Conservation (phyloP, 64 coral and sea anemone species). For the Exaiptasia diaphana region DNA sequence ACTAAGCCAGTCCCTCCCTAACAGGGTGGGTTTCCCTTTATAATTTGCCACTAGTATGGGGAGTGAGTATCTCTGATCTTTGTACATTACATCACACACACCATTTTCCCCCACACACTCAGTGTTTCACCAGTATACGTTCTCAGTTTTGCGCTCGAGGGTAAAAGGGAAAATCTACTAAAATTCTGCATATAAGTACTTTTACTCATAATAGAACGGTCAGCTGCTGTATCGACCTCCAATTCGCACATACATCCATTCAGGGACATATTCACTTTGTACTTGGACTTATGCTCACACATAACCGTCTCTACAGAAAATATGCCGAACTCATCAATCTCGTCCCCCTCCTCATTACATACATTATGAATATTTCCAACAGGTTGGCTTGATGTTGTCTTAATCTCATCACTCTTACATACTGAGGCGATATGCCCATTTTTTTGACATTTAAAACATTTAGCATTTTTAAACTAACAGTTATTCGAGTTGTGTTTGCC, state of each 20-base stretch:
- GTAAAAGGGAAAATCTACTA: slow-evolving; percentile 3
- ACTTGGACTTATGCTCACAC: slow-evolving; percentile 6
- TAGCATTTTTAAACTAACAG: slow-evolving; percentile 59
- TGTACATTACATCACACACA: slow-evolving; percentile 37
- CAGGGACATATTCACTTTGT: slow-evolving; percentile 27
- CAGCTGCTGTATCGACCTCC: slow-evolving; percentile 59
- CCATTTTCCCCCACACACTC: slow-evolving; percentile 53
- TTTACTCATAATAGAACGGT: slow-evolving; percentile 56
- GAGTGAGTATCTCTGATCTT: slow-evolving; percentile 25
- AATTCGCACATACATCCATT: slow-evolving; percentile 44
- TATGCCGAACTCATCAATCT: slow-evolving; percentile 45
- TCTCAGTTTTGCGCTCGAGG: slow-evolving; percentile 22
- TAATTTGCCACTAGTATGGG: slow-evolving; percentile 50
- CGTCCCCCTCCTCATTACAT: background rate
- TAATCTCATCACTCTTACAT: slow-evolving; percentile 7
- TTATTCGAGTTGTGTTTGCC: slow-evolving; percentile 43
- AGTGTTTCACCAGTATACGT: slow-evolving; percentile 57
- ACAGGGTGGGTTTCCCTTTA: slow-evolving; percentile 29
- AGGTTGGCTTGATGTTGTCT: background rate
- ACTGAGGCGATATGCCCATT: slow-evolving; percentile 39
- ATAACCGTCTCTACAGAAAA: slow-evolving; percentile 10
- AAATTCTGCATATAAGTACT: slow-evolving; percentile 46
- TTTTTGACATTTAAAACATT: slow-evolving; percentile 67
- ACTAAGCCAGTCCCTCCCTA: slow-evolving; percentile 54
- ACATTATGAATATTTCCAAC: slow-evolving; percentile 33